Base-by-base conservation (phyloP, 2,888 invertebrate species). In the Thyatira batis region DNA sequence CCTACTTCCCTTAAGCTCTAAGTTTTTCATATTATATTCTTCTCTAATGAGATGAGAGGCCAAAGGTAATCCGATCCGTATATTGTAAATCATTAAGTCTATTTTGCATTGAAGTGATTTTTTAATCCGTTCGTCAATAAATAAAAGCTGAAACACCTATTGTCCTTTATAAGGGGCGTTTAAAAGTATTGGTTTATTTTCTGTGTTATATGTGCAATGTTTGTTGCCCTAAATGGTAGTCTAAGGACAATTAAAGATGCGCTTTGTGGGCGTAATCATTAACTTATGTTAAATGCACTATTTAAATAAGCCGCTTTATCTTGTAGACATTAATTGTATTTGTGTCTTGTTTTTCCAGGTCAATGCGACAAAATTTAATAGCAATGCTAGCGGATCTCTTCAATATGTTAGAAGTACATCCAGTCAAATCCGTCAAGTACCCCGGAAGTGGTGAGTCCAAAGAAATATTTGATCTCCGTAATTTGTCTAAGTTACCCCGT, bases 381-480 rank as follows among this genome's bases (percentile, higher is more conserved):
- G 97, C 97, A 55, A 96, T 98, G 92, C 93, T 98, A 69, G 97
- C 98, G 56, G 98, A 99, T 88, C 94, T 99, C 76, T 98, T 98
- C 90, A 97, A 97, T 87, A 94, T 97, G 75, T 93, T 98, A 82
- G 98, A 98, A 93, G 97, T 98, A 63, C 97, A 98, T 87, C 97
- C 98, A 20, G 96, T 96, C 43, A 96, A 96, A 83, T 96, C 96
- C 78, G 97, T 97, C 61, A 95, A 96, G 76, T 95, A 96, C 84
- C 97, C 97, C 3, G 96, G 95, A 64, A 95, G 94, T 85, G 89
- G 90, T 89, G 73, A 89, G 92, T 90, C 65, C 58, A 21, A 30
- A 11, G 51, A 8, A 20, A 13, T 9, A 4, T n/a, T 39, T 39
- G 17, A 39, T 5, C 39, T 39, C 5, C 39, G 5, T 17, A 48